Evolutionary conservation across 2,888 invertebrate species (phyloP), one percentile per base, ranked within the genome.

Genomic region (Ochlodes sylvanus): DNA sequence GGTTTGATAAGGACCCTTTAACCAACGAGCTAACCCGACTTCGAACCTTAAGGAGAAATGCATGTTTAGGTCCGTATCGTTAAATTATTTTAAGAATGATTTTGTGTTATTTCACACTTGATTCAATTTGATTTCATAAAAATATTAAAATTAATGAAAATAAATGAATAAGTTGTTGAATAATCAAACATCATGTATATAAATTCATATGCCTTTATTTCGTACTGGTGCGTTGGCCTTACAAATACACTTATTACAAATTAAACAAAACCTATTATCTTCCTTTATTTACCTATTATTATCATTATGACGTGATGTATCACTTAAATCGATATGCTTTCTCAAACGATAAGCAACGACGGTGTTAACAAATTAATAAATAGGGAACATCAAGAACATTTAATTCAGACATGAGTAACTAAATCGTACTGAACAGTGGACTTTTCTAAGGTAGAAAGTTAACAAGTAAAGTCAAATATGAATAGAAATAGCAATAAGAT

Each of bases 171-270:
- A 14, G 64, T 41, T 12, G 38, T 58, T n/a, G 27, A 54, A 32
- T 10, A 56, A 14, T 66, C 3, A 78, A 71, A 62, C 54, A 27
- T 9, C 44, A 60, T 66, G 70, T 76, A 75, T 89, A 91, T 89
- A 92, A 92, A 92, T 84, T 93, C 90, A 89, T 92, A 89, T 93
- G 91, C 92, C 84, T 93, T 93, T 92, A 93, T 93, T 92, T 91
- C 92, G 87, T 92, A 92, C 90, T 92, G 92, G 92, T 93, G 92
- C 92, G 88, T 89, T 91, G 88, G 85, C 84, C 92, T 92, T 92
- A 92, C 82, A 89, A 85, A 84, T 88, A 89, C 86, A 88, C 87
- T 90, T 88, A 91, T 79, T 85, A 87, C 82, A 88, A 89, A 87
- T 83, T 81, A 85, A 87, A 85, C 86, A 87, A 88, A 84, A 87